Evolutionary conservation across 2,113 vertebrate species (phyloP).

Genomic region (Steatornis caripensis): DNA sequence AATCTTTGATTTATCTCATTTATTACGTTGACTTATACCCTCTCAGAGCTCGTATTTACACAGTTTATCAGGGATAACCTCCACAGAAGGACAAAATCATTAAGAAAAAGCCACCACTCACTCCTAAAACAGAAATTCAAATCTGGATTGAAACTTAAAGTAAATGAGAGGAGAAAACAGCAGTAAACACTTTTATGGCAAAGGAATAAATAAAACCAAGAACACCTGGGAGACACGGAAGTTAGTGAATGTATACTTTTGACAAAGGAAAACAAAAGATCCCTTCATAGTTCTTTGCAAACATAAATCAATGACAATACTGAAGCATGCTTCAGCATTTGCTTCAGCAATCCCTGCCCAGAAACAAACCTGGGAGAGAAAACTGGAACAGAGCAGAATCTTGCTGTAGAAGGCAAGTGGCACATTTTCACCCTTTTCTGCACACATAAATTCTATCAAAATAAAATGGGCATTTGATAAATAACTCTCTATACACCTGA

Average conservation of each 20-base stretch:
- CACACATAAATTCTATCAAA: neutral
- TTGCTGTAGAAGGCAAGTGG: neutral
- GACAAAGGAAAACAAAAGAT: slow-evolving; percentile 43
- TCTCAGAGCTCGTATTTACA: neutral
- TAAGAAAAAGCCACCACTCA: neutral
- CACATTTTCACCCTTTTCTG: neutral
- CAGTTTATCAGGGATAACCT: neutral
- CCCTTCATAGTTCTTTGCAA: neutral
- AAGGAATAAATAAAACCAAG: neutral
- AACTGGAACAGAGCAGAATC: neutral
- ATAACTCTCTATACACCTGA: neutral
- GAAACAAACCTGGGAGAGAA: neutral
- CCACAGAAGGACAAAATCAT: neutral
- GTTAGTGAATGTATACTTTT: slow-evolving; percentile 3
- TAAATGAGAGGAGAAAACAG: neutral
- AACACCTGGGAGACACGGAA: neutral
- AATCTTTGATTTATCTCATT: neutral
- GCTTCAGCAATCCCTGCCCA: neutral
- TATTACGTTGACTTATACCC: neutral
- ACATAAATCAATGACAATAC: neutral
- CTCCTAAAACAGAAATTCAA: neutral
- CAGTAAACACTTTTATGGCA: neutral
- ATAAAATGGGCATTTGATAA: neutral
- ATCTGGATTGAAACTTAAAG: neutral
- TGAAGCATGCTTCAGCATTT: no score